Evolutionary conservation across 2,113 vertebrate species (phyloP).

Genomic region (Apodemus speciosus): DNA sequence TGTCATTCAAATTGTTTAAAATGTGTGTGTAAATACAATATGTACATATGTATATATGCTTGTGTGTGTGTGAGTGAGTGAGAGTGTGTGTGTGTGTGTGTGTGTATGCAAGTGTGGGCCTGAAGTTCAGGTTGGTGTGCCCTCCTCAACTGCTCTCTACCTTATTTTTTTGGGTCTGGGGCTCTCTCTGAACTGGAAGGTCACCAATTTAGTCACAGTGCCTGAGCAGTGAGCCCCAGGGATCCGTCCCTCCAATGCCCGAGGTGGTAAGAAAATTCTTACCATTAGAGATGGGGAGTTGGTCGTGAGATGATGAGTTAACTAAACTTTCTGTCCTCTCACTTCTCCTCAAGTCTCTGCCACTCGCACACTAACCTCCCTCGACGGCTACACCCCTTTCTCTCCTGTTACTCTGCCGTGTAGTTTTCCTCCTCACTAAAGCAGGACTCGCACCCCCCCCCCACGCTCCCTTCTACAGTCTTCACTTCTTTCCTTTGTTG

Average conservation of each 20-base stretch:
- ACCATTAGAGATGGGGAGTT: background rate
- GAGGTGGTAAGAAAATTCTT: background rate
- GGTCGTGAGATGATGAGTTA: background rate
- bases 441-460: background rate
- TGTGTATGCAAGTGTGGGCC: too few relatives aligned
- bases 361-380: too few relatives aligned
- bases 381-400: too few relatives aligned
- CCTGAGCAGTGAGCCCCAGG: background rate
- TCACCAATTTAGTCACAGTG: background rate
- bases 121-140: background rate
- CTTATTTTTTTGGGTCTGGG: background rate
- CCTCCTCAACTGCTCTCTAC: background rate
- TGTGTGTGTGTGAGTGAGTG: background rate
- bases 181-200: background rate
- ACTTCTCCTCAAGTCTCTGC: background rate
- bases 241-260: background rate
- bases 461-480: background rate
- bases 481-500: background rate
- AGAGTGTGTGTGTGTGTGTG: background rate
- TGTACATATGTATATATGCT: background rate
- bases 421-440: background rate
- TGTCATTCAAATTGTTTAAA: background rate
- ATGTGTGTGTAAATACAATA: background rate
- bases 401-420: too few relatives aligned
- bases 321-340: background rate